Base-by-base conservation (phyloP, 2,113 vertebrate species). In the Petrocephalus microphthalmus region DNA sequence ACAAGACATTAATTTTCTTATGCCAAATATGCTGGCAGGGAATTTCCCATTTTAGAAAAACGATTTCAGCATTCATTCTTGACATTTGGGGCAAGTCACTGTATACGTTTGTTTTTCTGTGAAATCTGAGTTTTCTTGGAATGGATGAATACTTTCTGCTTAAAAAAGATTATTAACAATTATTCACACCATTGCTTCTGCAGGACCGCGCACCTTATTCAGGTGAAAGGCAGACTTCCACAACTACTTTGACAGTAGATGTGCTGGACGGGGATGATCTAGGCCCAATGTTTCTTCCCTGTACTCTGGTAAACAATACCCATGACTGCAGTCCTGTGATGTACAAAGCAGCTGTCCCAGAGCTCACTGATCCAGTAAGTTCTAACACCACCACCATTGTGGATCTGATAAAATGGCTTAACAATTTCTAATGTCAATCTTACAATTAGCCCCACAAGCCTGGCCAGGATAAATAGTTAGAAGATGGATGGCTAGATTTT, bases 261-360 rank as follows among this genome's bases (percentile, higher is more conserved):
- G 94, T 99, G 22, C 94, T 99, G 0, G 98, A 99, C 2, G 98
- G 98, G 2, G 98, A 99, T 2, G 98, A 99, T 90, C 84, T 99
- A 93, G 98, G 98, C 8, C 98, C 98, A 0, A 95, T 98, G 96
- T 99, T 99, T 90, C 96, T 99, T 37, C 98, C 98, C 2, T 99
- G 98, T 87, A 94, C 95, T 0, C 93, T 97, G 5, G 97, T 99
- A 88, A 96, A 94, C 89, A 97, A 96, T 45, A 99, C 97, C 0
- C 96, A 95, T 0, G 98, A 99, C 91, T 99, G 98, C 74, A 96
- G 95, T 42, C 98, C 98, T 19, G 93, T 99, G 90, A 98, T 95
- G 6, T 99, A 99, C 88, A 95, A 93, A 89, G 97, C 98, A 0
- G 95, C 93, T 83, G 91, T 99, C 19, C 96, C 97, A 51, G 98